Conservation (phyloP, 2,113 vertebrate species). For the Phalacrocorax carbo region DNA sequence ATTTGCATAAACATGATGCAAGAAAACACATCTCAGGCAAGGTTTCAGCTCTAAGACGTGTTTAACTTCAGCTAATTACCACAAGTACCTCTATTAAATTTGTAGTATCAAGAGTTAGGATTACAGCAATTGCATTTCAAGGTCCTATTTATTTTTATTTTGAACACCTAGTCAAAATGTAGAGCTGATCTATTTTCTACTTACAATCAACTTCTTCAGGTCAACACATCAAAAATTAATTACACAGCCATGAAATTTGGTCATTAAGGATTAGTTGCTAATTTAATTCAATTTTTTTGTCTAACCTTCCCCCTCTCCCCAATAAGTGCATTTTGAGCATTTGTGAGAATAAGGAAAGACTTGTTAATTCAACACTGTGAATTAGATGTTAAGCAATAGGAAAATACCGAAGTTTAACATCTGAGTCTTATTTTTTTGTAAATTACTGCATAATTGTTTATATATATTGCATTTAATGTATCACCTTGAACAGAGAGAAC, state of each 20-base stretch:
- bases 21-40: constrained; percentile 75
- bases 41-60: constrained; percentile 72
- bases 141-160: constrained; percentile 71
- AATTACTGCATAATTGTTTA: not conserved
- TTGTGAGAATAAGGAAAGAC: constrained; percentile 32
- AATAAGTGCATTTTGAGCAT: not conserved
- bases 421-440: not conserved
- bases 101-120: constrained; percentile 71
- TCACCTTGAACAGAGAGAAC: not conserved
- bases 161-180: constrained; percentile 66
- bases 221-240: constrained; percentile 75
- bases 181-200: constrained; percentile 61
- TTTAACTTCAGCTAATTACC: constrained; percentile 79
- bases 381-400: constrained; percentile 17
- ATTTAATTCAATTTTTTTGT: constrained; percentile 62
- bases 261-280: constrained; percentile 73
- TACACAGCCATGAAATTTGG: constrained; percentile 68
- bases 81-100: constrained; percentile 73
- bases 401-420: not conserved
- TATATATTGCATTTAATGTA: not conserved
- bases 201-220: constrained; percentile 67
- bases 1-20: constrained; percentile 82
- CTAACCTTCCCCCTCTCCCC: not conserved
- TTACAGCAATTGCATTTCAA: constrained; percentile 70
- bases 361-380: constrained; percentile 24